Percentiles rank a stretch among this genome's conserved stretches.
Evolutionary conservation across 2,113 vertebrate genomes (phyloP).

Genomic region (Psittacus erithacus): DNA sequence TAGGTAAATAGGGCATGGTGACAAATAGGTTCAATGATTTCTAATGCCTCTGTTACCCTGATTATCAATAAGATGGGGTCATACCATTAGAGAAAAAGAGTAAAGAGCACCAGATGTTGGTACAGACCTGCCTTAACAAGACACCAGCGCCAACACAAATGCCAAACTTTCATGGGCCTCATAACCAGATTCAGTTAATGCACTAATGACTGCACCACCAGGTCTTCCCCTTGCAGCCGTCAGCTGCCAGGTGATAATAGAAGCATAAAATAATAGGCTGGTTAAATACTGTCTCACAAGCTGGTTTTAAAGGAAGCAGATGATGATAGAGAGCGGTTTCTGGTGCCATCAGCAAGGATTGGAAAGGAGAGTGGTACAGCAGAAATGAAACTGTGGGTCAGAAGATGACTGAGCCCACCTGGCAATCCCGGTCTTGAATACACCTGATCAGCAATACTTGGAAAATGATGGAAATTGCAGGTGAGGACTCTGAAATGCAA

Average conservation of each 20-base stretch:
- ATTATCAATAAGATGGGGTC: neutral
- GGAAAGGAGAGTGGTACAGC: neutral
- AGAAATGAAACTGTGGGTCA: neutral
- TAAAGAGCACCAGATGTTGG: neutral
- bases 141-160: neutral
- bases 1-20: neutral
- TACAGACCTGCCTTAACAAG: neutral
- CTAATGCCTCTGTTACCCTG: neutral
- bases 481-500: neutral
- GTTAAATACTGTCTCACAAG: neutral
- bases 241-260: neutral
- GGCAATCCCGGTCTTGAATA: neutral
- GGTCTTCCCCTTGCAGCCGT: neutral
- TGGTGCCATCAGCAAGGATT: neutral
- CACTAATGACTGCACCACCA: neutral
- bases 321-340: neutral
- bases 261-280: neutral
- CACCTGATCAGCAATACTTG: neutral
- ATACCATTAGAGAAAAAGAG: neutral
- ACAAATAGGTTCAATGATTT: neutral
- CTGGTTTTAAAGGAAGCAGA: neutral
- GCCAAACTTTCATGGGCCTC: neutral
- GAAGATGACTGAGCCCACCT: neutral
- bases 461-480: neutral
- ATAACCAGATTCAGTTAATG: neutral